These are phyloP conservation scores for Sebastes itinus DNA, from an alignment of 2,797 vertebrate genomes.

Conservation along the genomic window DNA sequence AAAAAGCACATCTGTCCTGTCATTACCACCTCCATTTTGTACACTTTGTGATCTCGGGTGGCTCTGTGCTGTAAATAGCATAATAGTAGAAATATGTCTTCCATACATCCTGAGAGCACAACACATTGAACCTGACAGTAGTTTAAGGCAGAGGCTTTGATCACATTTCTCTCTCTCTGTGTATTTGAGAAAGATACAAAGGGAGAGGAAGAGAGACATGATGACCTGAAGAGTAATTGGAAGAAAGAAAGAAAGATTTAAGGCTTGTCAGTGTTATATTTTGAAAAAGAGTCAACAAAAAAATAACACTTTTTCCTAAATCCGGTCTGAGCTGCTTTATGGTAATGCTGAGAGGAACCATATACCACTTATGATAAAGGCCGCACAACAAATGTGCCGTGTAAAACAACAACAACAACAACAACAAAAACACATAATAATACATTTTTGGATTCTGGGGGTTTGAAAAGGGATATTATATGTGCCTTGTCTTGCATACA, in stretches of 20 bases:
- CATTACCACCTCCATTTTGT: constrained; percentile 22
- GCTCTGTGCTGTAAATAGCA: constrained; percentile 31
- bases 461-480: neutral
- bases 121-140: constrained; percentile 33
- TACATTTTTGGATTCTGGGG: neutral
- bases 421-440: neutral
- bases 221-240: neutral
- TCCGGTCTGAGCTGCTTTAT: neutral
- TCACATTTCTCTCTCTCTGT: constrained; percentile 27
- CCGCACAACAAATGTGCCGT: neutral
- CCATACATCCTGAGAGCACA: constrained; percentile 35
- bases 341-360: neutral
- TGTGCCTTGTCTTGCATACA: neutral
- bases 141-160: constrained; percentile 53
- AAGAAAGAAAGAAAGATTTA: neutral
- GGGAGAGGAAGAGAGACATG: neutral
- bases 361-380: neutral
- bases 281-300: neutral
- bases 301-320: neutral
- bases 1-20: neutral
- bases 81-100: constrained; percentile 36
- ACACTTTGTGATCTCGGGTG: constrained; percentile 14
- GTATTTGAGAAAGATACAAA: constrained; percentile 22
- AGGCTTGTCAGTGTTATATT: neutral
- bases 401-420: neutral